Evolutionary conservation across 2,888 invertebrate genomes (phyloP).

Genomic region (Epistrophella euchroma): DNA sequence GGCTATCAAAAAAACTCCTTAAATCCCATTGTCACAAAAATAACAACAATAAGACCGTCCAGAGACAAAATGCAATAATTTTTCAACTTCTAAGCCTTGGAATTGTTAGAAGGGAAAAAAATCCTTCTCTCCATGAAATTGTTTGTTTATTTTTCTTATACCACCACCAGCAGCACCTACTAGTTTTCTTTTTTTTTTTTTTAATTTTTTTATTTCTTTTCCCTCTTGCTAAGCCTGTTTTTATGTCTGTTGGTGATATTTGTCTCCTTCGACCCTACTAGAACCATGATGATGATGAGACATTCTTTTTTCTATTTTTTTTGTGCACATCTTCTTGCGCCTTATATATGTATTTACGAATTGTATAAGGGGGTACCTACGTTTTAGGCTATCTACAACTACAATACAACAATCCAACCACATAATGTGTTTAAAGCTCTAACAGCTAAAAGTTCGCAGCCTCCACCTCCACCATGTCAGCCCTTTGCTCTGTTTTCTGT

Average conservation of each 20-base stretch:
- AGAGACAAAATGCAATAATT: conserved; percentile 74
- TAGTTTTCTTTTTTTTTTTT: background rate
- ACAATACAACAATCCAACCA: no score
- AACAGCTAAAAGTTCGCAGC: conserved; percentile 43
- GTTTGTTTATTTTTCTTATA: conserved; percentile 57
- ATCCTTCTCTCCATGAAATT: conserved; percentile 3
- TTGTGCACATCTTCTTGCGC: conserved; percentile 13
- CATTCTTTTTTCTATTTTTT: conserved; percentile 62
- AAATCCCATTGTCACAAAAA: conserved; percentile 63
- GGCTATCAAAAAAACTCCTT: background rate
- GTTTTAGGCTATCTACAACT: conserved; percentile 17
- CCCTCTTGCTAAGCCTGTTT: conserved; percentile 63
- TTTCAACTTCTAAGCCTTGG: conserved; percentile 69
- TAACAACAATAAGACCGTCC: conserved; percentile 63
- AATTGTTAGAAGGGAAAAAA: background rate
- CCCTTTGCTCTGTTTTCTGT: conserved; percentile 37
- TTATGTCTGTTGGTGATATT: conserved; percentile 72
- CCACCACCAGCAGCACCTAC: conserved; percentile 7
- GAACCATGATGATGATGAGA: conserved; percentile 39
- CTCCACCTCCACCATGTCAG: conserved; percentile 42
- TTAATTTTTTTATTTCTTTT: conserved; percentile 20
- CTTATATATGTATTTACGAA: background rate
- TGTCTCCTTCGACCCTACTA: conserved; percentile 62
- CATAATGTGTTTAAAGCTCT: conserved; percentile 25
- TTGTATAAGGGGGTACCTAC: background rate